phyloP scores from a whole-genome alignment of 2,888 invertebrate genomes.

The Metellina segmentata region DNA sequence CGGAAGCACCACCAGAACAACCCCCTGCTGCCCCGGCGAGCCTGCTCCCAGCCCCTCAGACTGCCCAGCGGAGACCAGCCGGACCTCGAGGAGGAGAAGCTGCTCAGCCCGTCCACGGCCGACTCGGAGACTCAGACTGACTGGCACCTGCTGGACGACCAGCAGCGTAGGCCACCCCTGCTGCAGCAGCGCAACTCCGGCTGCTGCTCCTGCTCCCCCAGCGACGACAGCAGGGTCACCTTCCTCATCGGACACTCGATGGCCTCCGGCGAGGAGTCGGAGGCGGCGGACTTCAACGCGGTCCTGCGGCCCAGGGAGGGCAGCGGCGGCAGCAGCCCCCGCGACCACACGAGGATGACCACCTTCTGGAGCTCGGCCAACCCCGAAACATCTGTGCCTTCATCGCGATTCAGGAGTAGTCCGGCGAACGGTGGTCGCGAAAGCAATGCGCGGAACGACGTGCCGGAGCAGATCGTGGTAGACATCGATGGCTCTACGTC shows the following conservation, averaged over 20 bases:
- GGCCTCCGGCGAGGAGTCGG: constrained; percentile 65
- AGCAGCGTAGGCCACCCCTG: constrained; percentile 59
- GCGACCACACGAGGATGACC: constrained; percentile 50
- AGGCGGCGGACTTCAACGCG: constrained; percentile 63
- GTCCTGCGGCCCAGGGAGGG: constrained; percentile 58
- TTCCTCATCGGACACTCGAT: constrained; percentile 73
- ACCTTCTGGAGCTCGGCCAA: constrained; percentile 68
- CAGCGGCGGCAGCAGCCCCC: constrained; percentile 46
- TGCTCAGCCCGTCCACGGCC: constrained; percentile 45
- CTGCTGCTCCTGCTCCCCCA: constrained; percentile 75
- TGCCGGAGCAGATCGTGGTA: constrained; percentile 68
- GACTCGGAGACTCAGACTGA: constrained; percentile 78
- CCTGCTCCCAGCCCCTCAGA: constrained; percentile 73
- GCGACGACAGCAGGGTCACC: constrained; percentile 75
- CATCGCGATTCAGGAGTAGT: constrained; percentile 68
- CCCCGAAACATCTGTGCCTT: constrained; percentile 74
- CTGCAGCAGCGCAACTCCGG: constrained; percentile 76
- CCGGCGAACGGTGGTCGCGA: constrained; percentile 55
- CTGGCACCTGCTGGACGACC: constrained; percentile 76
- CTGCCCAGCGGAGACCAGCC: constrained; percentile 37
- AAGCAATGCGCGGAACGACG: constrained; percentile 63
- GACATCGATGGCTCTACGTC: constrained; percentile 75
- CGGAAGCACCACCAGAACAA: constrained; percentile 45
- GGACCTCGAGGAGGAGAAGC: neutral
- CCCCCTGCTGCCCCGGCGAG: constrained; percentile 59